These are phyloP conservation scores for Neopelma chrysocephalum DNA, from an alignment of 2,797 vertebrate genomes.

Conservation along the genomic window DNA sequence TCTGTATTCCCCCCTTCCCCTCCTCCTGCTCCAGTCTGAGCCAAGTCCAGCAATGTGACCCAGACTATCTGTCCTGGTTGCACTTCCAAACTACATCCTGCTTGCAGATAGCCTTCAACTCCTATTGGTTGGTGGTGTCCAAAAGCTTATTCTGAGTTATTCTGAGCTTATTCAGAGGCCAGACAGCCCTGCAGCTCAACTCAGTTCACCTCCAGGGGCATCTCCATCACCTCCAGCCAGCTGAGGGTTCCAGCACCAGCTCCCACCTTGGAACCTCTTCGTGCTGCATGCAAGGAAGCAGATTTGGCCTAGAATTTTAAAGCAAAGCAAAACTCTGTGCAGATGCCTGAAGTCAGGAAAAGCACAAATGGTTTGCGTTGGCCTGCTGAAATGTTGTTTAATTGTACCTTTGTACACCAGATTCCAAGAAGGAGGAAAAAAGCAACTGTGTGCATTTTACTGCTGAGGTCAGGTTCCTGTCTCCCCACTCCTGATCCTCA, in stretches of 20 bases:
- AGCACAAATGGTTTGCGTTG: conserved; percentile 24
- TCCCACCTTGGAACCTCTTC: not conserved
- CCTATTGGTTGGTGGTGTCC: not conserved
- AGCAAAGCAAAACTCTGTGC: not conserved
- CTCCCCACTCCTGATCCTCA: not conserved
- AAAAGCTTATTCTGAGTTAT: not conserved
- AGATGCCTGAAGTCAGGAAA: not conserved
- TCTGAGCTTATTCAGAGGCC: not conserved
- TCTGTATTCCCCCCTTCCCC: not conserved
- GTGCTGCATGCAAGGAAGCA: not conserved
- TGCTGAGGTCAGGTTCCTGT: conserved; percentile 33
- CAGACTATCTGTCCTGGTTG: not conserved
- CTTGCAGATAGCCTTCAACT: not conserved
- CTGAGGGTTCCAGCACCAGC: not conserved
- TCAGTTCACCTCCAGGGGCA: not conserved
- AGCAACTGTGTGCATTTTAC: not conserved
- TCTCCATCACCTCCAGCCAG: not conserved
- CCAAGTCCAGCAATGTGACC: not conserved
- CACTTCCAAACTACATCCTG: not conserved
- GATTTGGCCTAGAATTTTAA: not conserved
- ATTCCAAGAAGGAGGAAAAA: conserved; percentile 18
- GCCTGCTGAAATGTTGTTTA: not conserved
- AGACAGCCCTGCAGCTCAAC: not conserved
- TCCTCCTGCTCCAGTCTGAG: not conserved
- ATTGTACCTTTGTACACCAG: not conserved